phyloP scores from a whole-genome alignment of 2,797 vertebrate genomes.

The Anas capensis region DNA sequence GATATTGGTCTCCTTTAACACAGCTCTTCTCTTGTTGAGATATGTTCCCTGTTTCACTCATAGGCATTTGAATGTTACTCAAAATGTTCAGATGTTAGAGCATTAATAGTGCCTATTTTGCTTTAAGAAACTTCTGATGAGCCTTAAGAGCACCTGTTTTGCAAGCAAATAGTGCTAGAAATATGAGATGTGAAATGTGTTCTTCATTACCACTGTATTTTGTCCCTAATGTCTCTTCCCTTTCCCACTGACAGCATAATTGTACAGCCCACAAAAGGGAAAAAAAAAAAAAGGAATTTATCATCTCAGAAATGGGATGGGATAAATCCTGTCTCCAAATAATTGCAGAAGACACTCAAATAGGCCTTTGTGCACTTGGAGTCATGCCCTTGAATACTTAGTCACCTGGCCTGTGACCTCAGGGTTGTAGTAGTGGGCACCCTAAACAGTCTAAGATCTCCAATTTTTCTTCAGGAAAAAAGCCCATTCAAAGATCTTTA shows the following conservation, averaged over 20 bases:
- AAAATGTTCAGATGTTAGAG: not conserved
- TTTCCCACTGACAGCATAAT: not conserved
- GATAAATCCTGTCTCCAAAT: not conserved
- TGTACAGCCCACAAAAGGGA: not conserved
- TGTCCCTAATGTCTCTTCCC: not conserved
- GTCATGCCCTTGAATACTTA: not conserved
- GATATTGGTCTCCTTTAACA: not conserved
- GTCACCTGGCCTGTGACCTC: not conserved
- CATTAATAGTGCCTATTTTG: not conserved
- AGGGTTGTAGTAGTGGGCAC: not conserved
- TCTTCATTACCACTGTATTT: not conserved
- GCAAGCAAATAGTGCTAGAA: not conserved
- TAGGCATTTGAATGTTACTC: not conserved
- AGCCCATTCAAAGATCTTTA: not conserved
- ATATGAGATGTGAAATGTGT: not conserved
- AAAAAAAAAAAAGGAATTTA: not conserved
- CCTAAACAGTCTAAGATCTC: not conserved
- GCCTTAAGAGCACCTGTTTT: not conserved
- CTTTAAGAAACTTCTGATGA: not conserved
- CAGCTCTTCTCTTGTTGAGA: not conserved
- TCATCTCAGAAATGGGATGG: not conserved
- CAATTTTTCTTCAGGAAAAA: not conserved
- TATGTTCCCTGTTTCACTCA: not conserved
- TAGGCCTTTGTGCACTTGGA: not conserved
- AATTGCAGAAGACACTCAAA: not conserved